Percentiles rank a stretch among this genome's conserved stretches.
Evolutionary conservation across 2,113 vertebrate genomes (phyloP).

Genomic region (Odocoileus hemionus): DNA sequence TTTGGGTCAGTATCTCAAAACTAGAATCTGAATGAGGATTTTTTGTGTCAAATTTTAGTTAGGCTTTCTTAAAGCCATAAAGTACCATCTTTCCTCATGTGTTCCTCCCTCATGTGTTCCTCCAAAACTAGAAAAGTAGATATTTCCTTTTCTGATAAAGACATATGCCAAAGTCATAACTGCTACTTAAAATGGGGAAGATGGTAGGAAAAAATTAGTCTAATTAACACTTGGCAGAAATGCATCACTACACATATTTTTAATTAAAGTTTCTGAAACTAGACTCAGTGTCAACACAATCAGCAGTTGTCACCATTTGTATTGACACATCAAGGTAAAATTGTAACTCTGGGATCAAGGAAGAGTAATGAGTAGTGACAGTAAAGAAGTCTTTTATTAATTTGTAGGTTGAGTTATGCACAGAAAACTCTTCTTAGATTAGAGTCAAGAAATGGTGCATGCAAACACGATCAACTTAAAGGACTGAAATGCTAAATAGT

Average conservation of each 20-base stretch:
- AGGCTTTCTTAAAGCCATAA: background rate
- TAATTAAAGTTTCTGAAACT: constrained; percentile 34
- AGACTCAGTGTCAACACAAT: background rate
- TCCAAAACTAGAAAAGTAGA: background rate
- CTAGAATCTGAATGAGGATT: background rate
- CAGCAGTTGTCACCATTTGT: background rate
- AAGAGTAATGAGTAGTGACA: background rate
- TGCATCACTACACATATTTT: background rate
- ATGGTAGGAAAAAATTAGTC: background rate
- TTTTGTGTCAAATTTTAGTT: background rate
- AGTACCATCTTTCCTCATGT: background rate
- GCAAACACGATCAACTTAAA: background rate
- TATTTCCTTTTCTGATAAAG: constrained; percentile 30
- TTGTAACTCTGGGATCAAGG: background rate
- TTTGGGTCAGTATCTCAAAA: background rate
- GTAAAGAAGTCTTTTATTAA: background rate
- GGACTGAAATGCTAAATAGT: background rate
- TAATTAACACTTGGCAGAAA: constrained; percentile 32
- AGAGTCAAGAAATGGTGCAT: background rate
- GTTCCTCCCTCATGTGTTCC: background rate
- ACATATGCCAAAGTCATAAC: background rate
- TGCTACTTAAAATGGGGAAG: constrained; percentile 2
- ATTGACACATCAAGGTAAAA: constrained; percentile 8
- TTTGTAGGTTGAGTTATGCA: background rate
- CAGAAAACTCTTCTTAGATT: background rate